Conservation (phyloP, 2,113 vertebrate genomes). For the Anolis sagrei region DNA sequence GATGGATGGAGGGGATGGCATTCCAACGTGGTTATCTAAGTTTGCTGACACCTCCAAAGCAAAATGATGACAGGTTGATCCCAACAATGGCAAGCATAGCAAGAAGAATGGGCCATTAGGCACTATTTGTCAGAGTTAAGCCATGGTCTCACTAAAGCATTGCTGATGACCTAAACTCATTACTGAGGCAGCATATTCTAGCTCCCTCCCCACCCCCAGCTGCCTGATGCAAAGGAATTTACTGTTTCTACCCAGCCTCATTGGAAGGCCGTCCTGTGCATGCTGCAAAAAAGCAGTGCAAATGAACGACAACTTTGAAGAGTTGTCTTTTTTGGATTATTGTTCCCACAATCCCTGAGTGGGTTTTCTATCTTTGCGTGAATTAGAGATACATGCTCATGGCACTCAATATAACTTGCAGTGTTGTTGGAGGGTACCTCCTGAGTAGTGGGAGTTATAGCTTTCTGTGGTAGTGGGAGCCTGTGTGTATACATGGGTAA, state of each 20-base stretch:
- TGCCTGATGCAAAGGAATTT: background rate
- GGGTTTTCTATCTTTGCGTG: no score
- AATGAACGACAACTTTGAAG: no score
- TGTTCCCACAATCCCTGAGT: no score
- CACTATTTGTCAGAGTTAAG: conserved; percentile 68
- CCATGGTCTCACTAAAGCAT: conserved; percentile 55
- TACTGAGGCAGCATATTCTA: conserved; percentile 52
- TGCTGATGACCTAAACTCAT: conserved; percentile 70
- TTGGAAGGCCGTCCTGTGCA: background rate
- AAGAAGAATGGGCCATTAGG: conserved; percentile 57
- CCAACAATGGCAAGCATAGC: conserved; percentile 59
- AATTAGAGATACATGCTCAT: no score
- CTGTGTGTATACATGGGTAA: no score
- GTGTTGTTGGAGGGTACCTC: no score
- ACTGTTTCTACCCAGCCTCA: background rate
- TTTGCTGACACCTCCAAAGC: conserved; percentile 67
- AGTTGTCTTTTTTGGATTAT: no score
- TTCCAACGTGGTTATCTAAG: background rate
- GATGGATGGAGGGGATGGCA: background rate
- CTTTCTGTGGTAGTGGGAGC: no score
- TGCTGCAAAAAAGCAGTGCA: background rate
- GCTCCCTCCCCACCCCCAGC: background rate
- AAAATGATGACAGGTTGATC: conserved; percentile 56
- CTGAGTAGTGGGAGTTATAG: no score
- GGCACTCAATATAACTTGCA: no score